phyloP scores from a whole-genome alignment of 1,140 invertebrate genomes.

The Caenorhabditis brenneri region DNA sequence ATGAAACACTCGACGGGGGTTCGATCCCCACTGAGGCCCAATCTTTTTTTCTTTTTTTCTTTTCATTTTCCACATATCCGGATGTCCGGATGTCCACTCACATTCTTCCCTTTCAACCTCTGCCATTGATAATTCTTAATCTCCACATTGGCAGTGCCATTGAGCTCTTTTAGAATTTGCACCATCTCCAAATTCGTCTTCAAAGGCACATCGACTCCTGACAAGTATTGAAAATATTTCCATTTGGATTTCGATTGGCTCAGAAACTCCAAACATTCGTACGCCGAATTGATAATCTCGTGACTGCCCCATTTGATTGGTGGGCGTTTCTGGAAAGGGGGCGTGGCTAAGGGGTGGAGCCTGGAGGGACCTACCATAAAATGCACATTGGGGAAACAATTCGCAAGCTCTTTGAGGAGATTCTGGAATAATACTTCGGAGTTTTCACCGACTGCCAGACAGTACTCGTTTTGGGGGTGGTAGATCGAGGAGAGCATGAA shows the following conservation, averaged over 20 bases:
- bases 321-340: neutral
- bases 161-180: neutral
- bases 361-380: neutral
- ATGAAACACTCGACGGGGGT: too few species aligned
- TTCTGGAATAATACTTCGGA: neutral
- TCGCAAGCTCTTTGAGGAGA: neutral
- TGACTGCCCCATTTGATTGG: conserved; percentile 13
- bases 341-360: neutral
- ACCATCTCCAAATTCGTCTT: conserved; percentile 21
- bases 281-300: conserved; percentile 7
- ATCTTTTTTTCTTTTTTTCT: too few species aligned
- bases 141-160: neutral
- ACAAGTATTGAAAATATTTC: conserved; percentile 21
- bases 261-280: neutral
- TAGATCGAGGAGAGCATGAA: conserved; percentile 8
- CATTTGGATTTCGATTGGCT: neutral
- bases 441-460: conserved; percentile 10
- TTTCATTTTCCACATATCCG: too few species aligned
- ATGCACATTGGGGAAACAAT: neutral
- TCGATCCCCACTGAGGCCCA: too few species aligned
- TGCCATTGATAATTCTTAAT: neutral
- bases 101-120: neutral
- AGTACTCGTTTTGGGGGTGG: conserved; percentile 24
- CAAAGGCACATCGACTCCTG: neutral
- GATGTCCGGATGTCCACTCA: too few species aligned